A percentile compares a stretch with the other conserved stretches of the same genome.
phyloP scores from a whole-genome alignment of 2,888 invertebrate genomes.

The Rhingia campestris region DNA sequence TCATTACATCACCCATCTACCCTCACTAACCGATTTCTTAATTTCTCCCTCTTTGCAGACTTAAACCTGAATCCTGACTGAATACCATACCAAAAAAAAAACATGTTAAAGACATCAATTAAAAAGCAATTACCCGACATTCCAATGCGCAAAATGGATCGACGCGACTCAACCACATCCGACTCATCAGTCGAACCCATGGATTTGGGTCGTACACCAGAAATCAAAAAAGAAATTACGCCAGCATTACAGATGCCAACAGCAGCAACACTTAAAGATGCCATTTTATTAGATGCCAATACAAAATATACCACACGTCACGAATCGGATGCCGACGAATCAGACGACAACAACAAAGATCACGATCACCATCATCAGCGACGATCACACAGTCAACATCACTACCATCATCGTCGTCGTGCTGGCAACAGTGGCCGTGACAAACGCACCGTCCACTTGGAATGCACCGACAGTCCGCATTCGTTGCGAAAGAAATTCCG shows the following conservation, averaged over 20 bases:
- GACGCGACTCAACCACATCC: constrained; percentile 81
- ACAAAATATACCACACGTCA: constrained; percentile 47
- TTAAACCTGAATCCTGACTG: constrained; percentile 33
- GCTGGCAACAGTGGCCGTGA: constrained; percentile 76
- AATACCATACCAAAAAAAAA: constrained; percentile 19
- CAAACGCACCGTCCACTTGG: constrained; percentile 77
- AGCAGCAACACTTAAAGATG: constrained; percentile 54
- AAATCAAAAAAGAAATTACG: constrained; percentile 31
- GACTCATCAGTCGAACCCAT: constrained; percentile 82
- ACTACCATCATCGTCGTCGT: constrained; percentile 78
- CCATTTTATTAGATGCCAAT: constrained; percentile 72
- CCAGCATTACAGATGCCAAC: constrained; percentile 47
- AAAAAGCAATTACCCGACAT: constrained; percentile 67
- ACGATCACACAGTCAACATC: constrained; percentile 74
- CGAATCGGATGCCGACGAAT: constrained; percentile 75
- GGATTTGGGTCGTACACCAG: constrained; percentile 81
- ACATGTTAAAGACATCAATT: constrained; percentile 65
- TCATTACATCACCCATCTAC: neutral
- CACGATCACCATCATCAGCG: constrained; percentile 10
- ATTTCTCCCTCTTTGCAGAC: constrained; percentile 43
- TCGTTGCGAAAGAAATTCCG: constrained; percentile 82
- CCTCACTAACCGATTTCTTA: neutral
- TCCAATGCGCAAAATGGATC: constrained; percentile 78
- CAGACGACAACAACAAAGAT: constrained; percentile 55
- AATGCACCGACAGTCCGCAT: constrained; percentile 78